A percentile compares a stretch with the other conserved stretches of the same genome.
Conservation (phyloP, 1,140 invertebrate genomes). For the Lucilia sericata region DNA sequence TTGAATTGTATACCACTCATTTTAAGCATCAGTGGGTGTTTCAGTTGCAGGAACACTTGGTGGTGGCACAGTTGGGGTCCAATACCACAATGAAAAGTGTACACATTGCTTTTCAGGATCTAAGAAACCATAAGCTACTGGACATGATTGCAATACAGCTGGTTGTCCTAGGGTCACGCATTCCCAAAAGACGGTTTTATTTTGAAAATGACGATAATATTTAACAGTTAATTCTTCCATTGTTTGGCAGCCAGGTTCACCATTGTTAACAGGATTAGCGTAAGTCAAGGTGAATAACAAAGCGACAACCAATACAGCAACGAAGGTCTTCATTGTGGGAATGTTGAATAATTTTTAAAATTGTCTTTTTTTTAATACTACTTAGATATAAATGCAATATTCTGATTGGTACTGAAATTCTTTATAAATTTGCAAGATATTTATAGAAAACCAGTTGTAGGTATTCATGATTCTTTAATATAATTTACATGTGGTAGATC, state of each 20-base stretch:
- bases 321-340: background rate
- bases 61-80: slow-evolving; percentile 53
- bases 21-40: too few relatives aligned
- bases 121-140: background rate
- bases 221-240: background rate
- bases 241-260: slow-evolving; percentile 16
- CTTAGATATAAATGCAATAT: slow-evolving; percentile 8
- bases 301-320: background rate
- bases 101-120: slow-evolving; percentile 52
- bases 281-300: background rate
- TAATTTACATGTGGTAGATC: background rate
- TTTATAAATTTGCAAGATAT: background rate
- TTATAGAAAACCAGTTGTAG: too few relatives aligned
- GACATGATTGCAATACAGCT: slow-evolving; percentile 4
- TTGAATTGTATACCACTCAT: too few relatives aligned
- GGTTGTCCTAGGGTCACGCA: background rate
- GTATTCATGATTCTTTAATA: too few relatives aligned
- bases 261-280: background rate
- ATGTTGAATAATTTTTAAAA: background rate
- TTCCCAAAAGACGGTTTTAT: slow-evolving; percentile 26
- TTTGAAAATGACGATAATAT: slow-evolving; percentile 18
- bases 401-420: background rate
- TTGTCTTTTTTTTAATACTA: background rate
- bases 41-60: slow-evolving; percentile 52
- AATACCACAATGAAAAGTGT: slow-evolving; percentile 53